phyloP scores from a whole-genome alignment of 1,140 invertebrate species.

The Heliconius himera region DNA sequence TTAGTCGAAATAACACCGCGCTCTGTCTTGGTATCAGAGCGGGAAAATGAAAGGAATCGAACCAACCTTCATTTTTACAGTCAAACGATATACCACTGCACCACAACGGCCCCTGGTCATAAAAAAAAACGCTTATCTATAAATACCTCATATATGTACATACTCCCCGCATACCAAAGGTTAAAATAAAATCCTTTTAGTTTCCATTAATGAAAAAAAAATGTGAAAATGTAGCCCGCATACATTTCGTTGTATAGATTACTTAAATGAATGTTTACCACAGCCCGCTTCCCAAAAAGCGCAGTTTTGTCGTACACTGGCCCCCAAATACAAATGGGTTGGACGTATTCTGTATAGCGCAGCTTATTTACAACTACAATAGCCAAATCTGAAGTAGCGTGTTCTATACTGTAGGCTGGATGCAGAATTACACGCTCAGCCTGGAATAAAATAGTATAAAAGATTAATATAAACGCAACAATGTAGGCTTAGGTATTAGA shows the following conservation, averaged over 20 bases:
- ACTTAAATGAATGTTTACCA: conserved; percentile 51
- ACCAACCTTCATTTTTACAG: too few species aligned
- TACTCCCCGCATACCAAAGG: neutral
- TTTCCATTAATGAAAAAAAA: conserved; percentile 1
- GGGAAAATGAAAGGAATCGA: too few species aligned
- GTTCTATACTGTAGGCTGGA: conserved; percentile 54
- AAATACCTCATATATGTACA: conserved; percentile 4
- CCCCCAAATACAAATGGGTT: conserved; percentile 77
- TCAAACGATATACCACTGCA: too few species aligned
- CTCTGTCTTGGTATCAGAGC: too few species aligned
- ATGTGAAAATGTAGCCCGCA: conserved; percentile 17
- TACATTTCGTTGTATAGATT: conserved; percentile 25
- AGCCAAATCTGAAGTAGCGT: conserved; percentile 67
- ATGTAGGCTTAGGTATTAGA: conserved; percentile 23
- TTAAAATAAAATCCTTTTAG: conserved; percentile 11
- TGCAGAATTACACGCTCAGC: conserved; percentile 67
- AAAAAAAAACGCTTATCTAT: neutral
- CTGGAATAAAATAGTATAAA: conserved; percentile 55
- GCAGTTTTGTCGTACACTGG: conserved; percentile 63
- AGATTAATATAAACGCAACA: conserved; percentile 36
- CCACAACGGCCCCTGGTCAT: too few species aligned
- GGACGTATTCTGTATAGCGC: conserved; percentile 68
- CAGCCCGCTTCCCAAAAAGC: conserved; percentile 61
- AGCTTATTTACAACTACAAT: conserved; percentile 68
- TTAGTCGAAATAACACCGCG: too few species aligned